A percentile compares a stretch with the other conserved stretches of the same genome.
Conservation (phyloP, 1,140 invertebrate genomes). For the Lamellibrachia luymesi region DNA sequence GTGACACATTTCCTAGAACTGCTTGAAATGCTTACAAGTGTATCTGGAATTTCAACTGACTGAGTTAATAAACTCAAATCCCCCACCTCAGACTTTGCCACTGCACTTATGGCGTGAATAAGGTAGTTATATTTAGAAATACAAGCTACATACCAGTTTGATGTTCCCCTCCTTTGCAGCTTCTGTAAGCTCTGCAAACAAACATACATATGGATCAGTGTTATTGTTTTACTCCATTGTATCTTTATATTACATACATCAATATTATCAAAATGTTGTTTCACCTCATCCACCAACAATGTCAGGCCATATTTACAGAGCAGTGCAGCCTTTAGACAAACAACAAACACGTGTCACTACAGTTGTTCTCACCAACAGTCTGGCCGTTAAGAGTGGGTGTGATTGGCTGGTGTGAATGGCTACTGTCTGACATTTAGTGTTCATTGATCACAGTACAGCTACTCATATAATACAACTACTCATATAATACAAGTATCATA, state of each 20-base stretch:
- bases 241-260: not conserved
- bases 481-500: too few species aligned
- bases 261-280: not conserved
- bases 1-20: not conserved
- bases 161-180: slow-evolving; percentile 77
- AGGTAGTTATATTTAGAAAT: not conserved
- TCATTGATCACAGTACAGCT: too few species aligned
- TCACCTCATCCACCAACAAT: not conserved
- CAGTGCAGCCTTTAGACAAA: not conserved
- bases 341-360: not conserved
- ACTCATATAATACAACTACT: too few species aligned
- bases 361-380: not conserved
- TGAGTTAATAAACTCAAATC: not conserved
- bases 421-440: too few species aligned
- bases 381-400: not conserved
- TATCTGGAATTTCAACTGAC: not conserved
- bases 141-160: slow-evolving; percentile 60
- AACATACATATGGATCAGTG: not conserved
- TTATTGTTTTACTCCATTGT: not conserved
- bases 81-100: not conserved
- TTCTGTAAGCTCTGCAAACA: slow-evolving; percentile 66
- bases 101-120: not conserved
- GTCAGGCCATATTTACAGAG: not conserved
- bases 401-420: too few species aligned
- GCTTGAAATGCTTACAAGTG: not conserved